Conservation (phyloP, 1,140 invertebrate species). For the Tigriopus japonicus region DNA sequence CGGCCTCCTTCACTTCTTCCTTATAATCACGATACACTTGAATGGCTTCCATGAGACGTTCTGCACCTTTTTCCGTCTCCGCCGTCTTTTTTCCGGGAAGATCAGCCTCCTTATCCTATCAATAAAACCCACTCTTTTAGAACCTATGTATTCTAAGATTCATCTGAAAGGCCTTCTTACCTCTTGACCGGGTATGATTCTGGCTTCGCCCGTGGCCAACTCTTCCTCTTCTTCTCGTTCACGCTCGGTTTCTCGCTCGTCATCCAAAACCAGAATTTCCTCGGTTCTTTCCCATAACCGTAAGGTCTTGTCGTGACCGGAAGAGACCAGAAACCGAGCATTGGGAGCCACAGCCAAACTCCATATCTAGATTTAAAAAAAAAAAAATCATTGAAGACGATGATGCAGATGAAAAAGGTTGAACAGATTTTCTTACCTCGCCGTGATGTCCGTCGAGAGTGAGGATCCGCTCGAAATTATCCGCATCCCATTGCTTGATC, state of each 20-base stretch:
- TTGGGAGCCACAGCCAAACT: conserved; percentile 53
- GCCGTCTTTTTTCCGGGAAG: conserved; percentile 74
- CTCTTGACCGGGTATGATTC: conserved; percentile 17
- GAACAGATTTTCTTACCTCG: neutral
- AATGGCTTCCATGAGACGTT: conserved; percentile 20
- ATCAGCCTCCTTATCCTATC: conserved; percentile 40
- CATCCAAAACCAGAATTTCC: conserved; percentile 75
- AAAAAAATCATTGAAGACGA: conserved; percentile 20
- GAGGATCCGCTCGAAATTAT: conserved; percentile 71
- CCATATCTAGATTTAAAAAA: conserved; percentile 32
- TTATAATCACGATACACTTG: conserved; percentile 1
- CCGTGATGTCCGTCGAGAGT: conserved; percentile 45
- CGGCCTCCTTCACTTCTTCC: conserved; percentile 8
- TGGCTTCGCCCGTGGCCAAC: conserved; percentile 43
- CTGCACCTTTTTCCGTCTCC: conserved; percentile 70
- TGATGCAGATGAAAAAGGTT: neutral
- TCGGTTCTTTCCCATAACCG: conserved; percentile 67
- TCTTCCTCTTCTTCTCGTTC: conserved; percentile 49
- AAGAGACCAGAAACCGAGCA: conserved; percentile 56
- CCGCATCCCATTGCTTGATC: conserved; percentile 92
- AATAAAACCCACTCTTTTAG: conserved; percentile 28
- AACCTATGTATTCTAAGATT: conserved; percentile 20
- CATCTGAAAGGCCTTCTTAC: neutral
- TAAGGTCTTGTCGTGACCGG: conserved; percentile 71
- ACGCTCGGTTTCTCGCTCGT: conserved; percentile 66